Conservation (phyloP, 2,888 invertebrate species). For the Lasioglossum vierecki region DNA sequence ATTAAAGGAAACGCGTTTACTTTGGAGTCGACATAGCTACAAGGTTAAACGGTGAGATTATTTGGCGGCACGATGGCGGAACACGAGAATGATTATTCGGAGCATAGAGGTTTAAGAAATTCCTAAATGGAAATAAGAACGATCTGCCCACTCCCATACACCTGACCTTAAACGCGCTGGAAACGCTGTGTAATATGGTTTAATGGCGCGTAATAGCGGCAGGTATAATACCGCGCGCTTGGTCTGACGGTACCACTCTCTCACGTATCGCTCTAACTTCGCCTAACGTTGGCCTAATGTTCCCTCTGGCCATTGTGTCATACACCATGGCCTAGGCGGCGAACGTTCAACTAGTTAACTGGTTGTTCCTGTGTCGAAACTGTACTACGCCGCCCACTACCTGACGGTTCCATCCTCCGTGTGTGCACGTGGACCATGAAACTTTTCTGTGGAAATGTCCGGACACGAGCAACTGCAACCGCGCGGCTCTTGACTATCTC, state of each 20-base stretch:
- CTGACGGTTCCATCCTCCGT: conserved; percentile 18
- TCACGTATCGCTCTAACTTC: conserved; percentile 36
- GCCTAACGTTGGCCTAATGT: conserved; percentile 61
- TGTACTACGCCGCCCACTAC: conserved; percentile 59
- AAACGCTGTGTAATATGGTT: conserved; percentile 49
- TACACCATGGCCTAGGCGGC: conserved; percentile 29
- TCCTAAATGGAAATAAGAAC: neutral
- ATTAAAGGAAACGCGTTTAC: no score
- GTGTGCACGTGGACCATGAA: conserved; percentile 26
- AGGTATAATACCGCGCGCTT: conserved; percentile 44
- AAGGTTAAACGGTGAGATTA: no score
- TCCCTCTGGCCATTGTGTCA: conserved; percentile 52
- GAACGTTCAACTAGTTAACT: conserved; percentile 70
- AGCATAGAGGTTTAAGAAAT: neutral
- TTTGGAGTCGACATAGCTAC: no score
- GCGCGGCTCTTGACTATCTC: neutral
- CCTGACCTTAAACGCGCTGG: conserved; percentile 57
- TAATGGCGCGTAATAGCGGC: conserved; percentile 61
- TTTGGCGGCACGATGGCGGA: no score
- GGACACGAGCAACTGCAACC: neutral
- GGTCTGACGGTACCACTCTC: conserved; percentile 40
- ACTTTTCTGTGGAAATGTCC: neutral
- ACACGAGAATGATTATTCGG: neutral
- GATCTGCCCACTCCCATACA: conserved; percentile 36
- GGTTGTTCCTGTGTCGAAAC: conserved; percentile 73